phyloP scores from a whole-genome alignment of 2,888 invertebrate species.

The Cybosia mesomella region DNA sequence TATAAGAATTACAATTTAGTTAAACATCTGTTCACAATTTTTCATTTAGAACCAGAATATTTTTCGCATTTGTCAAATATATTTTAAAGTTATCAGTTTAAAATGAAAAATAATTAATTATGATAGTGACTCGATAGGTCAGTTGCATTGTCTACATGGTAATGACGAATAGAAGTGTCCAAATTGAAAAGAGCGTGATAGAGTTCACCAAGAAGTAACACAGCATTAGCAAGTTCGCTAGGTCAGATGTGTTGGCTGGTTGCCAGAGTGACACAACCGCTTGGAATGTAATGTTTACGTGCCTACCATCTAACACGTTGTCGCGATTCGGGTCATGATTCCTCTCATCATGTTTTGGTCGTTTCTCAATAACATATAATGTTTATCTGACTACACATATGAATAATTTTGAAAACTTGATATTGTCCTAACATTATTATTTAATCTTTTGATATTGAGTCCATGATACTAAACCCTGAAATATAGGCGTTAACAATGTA shows the following conservation, averaged over 20 bases:
- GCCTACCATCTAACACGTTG: constrained; percentile 65
- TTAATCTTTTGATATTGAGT: neutral
- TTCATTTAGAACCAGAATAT: too few relatives aligned
- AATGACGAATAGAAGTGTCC: neutral
- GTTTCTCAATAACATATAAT: constrained; percentile 27
- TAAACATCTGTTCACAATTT: neutral
- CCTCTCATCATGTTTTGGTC: constrained; percentile 51
- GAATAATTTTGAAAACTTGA: neutral
- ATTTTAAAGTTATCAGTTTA: neutral
- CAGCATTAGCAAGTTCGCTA: constrained; percentile 70
- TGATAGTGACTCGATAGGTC: too few relatives aligned
- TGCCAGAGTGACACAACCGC: constrained; percentile 80
- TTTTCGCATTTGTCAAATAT: neutral
- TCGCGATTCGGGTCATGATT: constrained; percentile 61
- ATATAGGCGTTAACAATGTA: neutral
- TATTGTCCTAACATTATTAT: neutral
- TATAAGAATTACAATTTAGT: neutral
- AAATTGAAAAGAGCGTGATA: constrained; percentile 26
- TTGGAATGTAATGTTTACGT: constrained; percentile 81
- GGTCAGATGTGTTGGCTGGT: constrained; percentile 75
- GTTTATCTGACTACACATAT: constrained; percentile 21
- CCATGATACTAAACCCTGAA: neutral
- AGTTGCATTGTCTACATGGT: neutral
- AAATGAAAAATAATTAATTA: too few relatives aligned
- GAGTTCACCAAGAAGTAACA: constrained; percentile 42